phyloP scores from a whole-genome alignment of 2,797 vertebrate genomes.

The Chaenodraco wilsoni region DNA sequence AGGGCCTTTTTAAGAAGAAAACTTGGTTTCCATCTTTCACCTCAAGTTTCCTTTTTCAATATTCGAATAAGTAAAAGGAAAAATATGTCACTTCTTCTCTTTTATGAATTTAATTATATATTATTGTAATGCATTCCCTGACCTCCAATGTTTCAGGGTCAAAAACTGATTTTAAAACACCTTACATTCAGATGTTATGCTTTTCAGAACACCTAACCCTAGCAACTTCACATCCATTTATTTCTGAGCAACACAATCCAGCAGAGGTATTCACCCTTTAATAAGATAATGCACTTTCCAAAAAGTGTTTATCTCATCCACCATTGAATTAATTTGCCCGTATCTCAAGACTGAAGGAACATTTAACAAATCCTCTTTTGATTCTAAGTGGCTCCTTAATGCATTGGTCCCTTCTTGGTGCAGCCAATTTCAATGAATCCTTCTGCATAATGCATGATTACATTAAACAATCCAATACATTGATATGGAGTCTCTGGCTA shows the following conservation, averaged over 20 bases:
- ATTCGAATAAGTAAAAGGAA: not conserved
- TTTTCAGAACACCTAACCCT: slow-evolving; percentile 18
- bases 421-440: slow-evolving; percentile 85
- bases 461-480: slow-evolving; percentile 87
- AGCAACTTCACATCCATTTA: slow-evolving; percentile 8
- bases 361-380: slow-evolving; percentile 82
- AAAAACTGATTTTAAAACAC: not conserved
- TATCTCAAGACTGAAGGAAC: slow-evolving; percentile 79
- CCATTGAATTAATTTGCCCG: slow-evolving; percentile 78
- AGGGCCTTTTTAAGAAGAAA: not conserved
- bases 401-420: slow-evolving; percentile 72
- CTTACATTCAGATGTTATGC: not conserved
- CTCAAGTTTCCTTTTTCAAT: not conserved
- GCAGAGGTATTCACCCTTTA: slow-evolving; percentile 53
- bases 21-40: not conserved
- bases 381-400: slow-evolving; percentile 82
- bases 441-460: slow-evolving; percentile 85
- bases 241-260: slow-evolving; percentile 38
- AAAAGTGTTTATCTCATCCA: slow-evolving; percentile 64
- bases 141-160: not conserved
- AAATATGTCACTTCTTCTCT: not conserved
- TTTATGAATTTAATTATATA: not conserved
- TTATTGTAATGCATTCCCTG: slow-evolving; percentile 1
- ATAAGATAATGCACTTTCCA: slow-evolving; percentile 66
- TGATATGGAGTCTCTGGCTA: slow-evolving; percentile 82